These are phyloP conservation scores for Engraulis encrasicolus DNA, from an alignment of 2,113 vertebrate genomes.

Conservation along the genomic window DNA sequence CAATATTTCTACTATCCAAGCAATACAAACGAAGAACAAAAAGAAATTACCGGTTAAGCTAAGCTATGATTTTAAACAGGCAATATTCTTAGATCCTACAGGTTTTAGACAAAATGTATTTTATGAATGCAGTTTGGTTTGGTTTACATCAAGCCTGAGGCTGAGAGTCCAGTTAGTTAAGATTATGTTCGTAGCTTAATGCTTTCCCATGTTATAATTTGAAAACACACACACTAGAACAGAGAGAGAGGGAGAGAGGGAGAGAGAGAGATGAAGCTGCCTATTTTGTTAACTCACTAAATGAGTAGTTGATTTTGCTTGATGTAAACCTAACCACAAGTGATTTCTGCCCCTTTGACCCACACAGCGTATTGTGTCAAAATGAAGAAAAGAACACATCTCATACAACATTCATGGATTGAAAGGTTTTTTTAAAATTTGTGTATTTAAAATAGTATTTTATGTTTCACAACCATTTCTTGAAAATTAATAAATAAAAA, in stretches of 20 bases:
- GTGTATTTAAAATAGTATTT: constrained; percentile 68
- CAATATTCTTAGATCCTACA: constrained; percentile 50
- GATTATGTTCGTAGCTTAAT: background rate
- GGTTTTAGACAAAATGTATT: constrained; percentile 30
- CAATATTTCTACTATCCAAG: constrained; percentile 46
- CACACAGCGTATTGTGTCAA: constrained; percentile 41
- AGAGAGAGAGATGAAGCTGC: background rate
- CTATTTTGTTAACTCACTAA: background rate
- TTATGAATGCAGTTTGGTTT: constrained; percentile 48
- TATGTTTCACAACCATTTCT: constrained; percentile 57
- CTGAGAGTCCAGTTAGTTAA: background rate
- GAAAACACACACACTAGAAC: background rate
- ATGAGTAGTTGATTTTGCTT: constrained; percentile 38
- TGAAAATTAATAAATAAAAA: constrained; percentile 49
- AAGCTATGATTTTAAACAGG: constrained; percentile 46
- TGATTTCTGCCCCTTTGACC: constrained; percentile 27
- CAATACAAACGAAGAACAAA: constrained; percentile 41
- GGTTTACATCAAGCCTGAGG: constrained; percentile 52
- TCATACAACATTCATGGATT: constrained; percentile 60
- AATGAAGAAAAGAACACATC: constrained; percentile 50
- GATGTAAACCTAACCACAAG: constrained; percentile 58
- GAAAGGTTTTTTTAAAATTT: constrained; percentile 54
- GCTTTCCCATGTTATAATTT: no score
- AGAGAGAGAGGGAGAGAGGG: background rate
- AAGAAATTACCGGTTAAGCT: constrained; percentile 40